Evolutionary conservation across 1,140 invertebrate genomes (phyloP), one percentile per base, ranked within the genome.

Genomic region (Drosophila lacertosa): DNA sequence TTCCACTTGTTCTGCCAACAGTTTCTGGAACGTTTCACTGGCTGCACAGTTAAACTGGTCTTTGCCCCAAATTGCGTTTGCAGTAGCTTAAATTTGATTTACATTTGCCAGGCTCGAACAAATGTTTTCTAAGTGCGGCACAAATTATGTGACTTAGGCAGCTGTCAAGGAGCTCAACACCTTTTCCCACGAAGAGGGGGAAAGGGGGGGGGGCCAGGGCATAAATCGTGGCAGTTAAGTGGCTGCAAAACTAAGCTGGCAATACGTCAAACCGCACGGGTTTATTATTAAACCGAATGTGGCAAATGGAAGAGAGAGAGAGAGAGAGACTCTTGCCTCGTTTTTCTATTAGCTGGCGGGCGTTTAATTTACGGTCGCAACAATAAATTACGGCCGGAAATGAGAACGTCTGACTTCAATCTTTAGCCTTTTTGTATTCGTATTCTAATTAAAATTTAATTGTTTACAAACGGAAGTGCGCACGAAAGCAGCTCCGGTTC

Each of bases 381-480:
- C 71, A 79, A 83, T 83, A 83, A 83, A 84, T 83, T 73, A 84
- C 69, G 48, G 54, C 35, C 80, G 80, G 80, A 84, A 80, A 80
- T 86, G 72, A n/a, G n/a, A 80, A 71, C 33, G 32, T 11, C 44
- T 2, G 5, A 20, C 51, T 54, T 40, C 55, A 58, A 45, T 45
- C 55, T 45, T 13, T 16, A 33, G 22, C 26, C 39, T 22, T 22
- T 22, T 66, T 58, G 51, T 59, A 77, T 75, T 73, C 68, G 74
- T 63, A 81, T 86, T 88, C 82, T 86, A 86, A 86, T 86, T 86
- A 86, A 86, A 88, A 74, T 86, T 86, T 86, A 86, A 86, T 88
- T 86, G 82, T 86, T 86, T 86, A 81, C 82, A 22, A 86, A 67
- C 68, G 81, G 76, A 86, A 83, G 66, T 79, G 80, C n/a, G 57